These are phyloP conservation scores for Steatornis caripensis DNA, from an alignment of 2,113 vertebrate genomes.

Conservation along the genomic window DNA sequence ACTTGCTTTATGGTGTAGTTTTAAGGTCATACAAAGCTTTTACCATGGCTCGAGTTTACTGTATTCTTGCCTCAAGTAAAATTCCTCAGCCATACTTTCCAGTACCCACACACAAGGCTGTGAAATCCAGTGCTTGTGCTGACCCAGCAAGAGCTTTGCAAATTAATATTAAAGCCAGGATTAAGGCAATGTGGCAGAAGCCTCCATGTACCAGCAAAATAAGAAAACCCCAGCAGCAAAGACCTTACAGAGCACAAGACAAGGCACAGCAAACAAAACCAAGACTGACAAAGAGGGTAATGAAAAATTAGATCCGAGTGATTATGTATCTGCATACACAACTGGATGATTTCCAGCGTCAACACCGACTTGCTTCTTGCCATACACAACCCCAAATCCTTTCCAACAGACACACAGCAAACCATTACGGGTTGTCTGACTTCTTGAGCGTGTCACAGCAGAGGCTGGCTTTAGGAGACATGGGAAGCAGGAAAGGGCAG, in stretches of 20 bases:
- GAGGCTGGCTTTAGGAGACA: neutral
- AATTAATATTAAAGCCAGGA: neutral
- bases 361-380: neutral
- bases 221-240: neutral
- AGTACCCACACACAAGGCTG: neutral
- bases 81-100: neutral
- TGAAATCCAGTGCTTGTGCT: neutral
- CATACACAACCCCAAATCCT: neutral
- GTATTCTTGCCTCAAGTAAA: neutral
- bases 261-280: neutral
- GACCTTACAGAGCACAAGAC: neutral
- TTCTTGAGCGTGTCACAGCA: neutral
- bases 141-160: neutral
- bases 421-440: neutral
- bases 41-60: fast-evolving
- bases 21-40: neutral
- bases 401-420: neutral
- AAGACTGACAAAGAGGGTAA: neutral
- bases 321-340: neutral
- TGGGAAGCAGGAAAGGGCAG: neutral
- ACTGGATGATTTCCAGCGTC: neutral
- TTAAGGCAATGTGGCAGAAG: neutral
- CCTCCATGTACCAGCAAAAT: neutral
- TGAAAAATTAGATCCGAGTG: neutral
- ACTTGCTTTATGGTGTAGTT: neutral